Evolutionary conservation across 2,797 vertebrate species (phyloP), one percentile per base, ranked within the genome.

Genomic region (Anguilla marmorata): DNA sequence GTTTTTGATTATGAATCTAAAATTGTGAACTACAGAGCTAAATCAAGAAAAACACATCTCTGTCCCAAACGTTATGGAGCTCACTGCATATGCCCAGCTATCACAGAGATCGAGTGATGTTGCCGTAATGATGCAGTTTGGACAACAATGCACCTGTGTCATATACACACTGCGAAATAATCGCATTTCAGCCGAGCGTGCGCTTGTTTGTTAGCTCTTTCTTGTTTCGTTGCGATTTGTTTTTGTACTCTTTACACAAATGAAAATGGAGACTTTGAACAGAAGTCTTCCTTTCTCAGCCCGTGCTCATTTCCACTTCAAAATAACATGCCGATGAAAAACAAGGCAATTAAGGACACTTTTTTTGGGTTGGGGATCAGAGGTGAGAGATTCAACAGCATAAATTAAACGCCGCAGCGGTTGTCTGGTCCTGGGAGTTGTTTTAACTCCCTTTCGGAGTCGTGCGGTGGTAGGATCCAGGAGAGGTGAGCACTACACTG

Each of bases 221-320:
- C 33, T 87, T 50, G 79, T 24, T 41, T 37, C 48, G 79, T 24
- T 41, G 54, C 60, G 69, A 12, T 52, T 52, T 52, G 11, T 52
- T 52, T 52, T 52, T 8, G 7, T 52, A 52, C 11, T 52, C 11
- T 52, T 52, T 12, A 45, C 41, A 45, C 41, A 45, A 45, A 52
- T 52, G 50, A 12, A 52, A 52, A 52, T 52, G 50, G n/a, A n/a
- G n/a, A 52, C 50, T 52, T 52, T 52, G 50, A 52, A 52, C 50
- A 52, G 50, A 52, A 8, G 11, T 74, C 52, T 74, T 86, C 45
- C 0, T 27, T n/a, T 69, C 41, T 54, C 50, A 72, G n/a, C 83
- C 52, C 37, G 27, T 37, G 79, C 79, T 87, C 79, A 87, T 87
- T 87, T 87, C 79, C 86, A 87, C 86, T 87, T 87, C 86, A 87